Evolutionary conservation across 1,140 invertebrate genomes (phyloP).

Genomic region (Ceratoteleas bidentatus): DNA sequence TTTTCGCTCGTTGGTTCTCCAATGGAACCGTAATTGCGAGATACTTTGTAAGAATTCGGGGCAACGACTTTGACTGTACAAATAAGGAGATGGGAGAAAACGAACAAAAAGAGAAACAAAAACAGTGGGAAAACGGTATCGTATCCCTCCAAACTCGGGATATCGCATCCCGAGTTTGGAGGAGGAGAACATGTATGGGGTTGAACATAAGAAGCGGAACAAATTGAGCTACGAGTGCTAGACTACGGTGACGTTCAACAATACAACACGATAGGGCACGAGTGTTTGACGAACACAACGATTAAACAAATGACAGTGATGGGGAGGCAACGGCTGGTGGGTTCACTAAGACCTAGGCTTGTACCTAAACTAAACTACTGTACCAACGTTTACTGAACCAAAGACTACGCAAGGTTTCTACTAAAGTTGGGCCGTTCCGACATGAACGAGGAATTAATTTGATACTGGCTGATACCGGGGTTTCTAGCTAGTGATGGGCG

Average conservation of each 20-base stretch:
- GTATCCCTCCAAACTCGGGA: too few relatives aligned
- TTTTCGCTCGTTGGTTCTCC: neutral
- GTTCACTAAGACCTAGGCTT: conserved; percentile 26
- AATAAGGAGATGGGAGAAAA: neutral
- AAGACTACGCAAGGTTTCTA: conserved; percentile 21
- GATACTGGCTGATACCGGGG: conserved; percentile 6
- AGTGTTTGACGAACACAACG: conserved; percentile 52
- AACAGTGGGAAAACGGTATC: too few relatives aligned
- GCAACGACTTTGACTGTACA: conserved; percentile 9
- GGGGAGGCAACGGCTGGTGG: conserved; percentile 7
- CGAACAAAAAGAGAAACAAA: conserved; percentile 1
- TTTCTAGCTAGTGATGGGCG: conserved; percentile 5
- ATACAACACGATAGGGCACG: conserved; percentile 48
- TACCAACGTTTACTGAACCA: conserved; percentile 22
- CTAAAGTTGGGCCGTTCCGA: conserved; percentile 11
- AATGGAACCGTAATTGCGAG: neutral
- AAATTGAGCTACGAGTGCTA: conserved; percentile 38
- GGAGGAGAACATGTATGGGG: conserved; percentile 23
- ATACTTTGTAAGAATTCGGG: neutral
- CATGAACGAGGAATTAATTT: conserved; percentile 12
- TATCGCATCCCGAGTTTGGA: too few relatives aligned
- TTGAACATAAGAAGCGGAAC: conserved; percentile 53
- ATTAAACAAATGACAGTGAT: conserved; percentile 25
- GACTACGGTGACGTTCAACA: conserved; percentile 54
- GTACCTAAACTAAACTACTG: conserved; percentile 36